Conservation (phyloP, 2,888 invertebrate species). For the Anaspis maculata region DNA sequence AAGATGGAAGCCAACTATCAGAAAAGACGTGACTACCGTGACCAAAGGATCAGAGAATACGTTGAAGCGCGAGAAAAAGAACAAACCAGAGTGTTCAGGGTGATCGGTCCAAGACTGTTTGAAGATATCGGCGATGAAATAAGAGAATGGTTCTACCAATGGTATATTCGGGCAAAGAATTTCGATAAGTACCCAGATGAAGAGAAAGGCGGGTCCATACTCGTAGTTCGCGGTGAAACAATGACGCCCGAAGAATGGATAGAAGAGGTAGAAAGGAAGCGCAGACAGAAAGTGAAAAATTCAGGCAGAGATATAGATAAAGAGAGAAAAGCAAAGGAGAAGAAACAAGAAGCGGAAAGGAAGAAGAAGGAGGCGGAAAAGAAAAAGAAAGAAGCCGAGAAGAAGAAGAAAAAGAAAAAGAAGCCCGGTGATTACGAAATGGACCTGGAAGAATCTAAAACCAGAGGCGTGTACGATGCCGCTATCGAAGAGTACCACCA, state of each 20-base stretch:
- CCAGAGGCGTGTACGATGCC: slow-evolving; percentile 34
- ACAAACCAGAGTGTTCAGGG: slow-evolving; percentile 44
- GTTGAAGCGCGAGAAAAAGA: slow-evolving; percentile 44
- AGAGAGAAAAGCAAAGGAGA: slow-evolving; percentile 21
- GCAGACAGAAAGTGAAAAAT: slow-evolving; percentile 31
- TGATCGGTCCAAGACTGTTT: slow-evolving; percentile 52
- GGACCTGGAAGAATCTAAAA: slow-evolving; percentile 27
- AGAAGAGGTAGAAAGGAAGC: slow-evolving; percentile 33
- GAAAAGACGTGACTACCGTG: slow-evolving; percentile 42
- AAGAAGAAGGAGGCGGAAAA: slow-evolving; percentile 26
- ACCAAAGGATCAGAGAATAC: slow-evolving; percentile 43
- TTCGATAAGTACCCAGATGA: slow-evolving; percentile 69
- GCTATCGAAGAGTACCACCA: slow-evolving; percentile 43
- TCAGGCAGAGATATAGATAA: slow-evolving; percentile 17
- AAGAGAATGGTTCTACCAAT: slow-evolving; percentile 62
- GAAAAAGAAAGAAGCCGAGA: slow-evolving; percentile 42
- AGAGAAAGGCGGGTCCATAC: slow-evolving; percentile 59
- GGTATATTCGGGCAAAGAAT: slow-evolving; percentile 49
- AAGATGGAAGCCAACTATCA: slow-evolving; percentile 45
- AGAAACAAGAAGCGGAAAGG: slow-evolving; percentile 25
- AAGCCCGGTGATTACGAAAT: slow-evolving; percentile 27
- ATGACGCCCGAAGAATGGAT: slow-evolving; percentile 53
- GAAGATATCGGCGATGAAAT: slow-evolving; percentile 72
- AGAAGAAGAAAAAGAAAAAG: slow-evolving; percentile 24
- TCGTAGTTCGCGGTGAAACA: slow-evolving; percentile 52